These are phyloP conservation scores for Agrochola macilenta DNA, from an alignment of 2,888 invertebrate genomes.

Conservation along the genomic window DNA sequence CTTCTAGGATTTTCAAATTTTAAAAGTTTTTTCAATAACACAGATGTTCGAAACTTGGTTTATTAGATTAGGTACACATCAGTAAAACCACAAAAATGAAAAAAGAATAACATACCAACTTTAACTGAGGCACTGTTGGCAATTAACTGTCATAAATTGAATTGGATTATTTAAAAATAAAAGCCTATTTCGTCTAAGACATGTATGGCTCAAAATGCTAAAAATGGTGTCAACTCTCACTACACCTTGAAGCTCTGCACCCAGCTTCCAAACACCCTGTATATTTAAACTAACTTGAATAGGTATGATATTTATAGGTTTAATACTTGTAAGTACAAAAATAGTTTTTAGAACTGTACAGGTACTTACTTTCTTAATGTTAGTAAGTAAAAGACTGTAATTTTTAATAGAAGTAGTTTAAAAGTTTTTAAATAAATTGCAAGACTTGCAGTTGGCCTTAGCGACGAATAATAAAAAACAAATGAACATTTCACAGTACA, in stretches of 20 bases:
- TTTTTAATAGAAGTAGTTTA: constrained; percentile 15
- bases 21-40: neutral
- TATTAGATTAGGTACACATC: neutral
- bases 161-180: neutral
- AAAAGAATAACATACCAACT: neutral
- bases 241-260: too few species aligned
- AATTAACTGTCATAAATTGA: neutral
- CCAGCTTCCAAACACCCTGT: too few species aligned
- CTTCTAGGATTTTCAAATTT: too few species aligned
- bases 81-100: neutral
- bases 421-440: constrained; percentile 20
- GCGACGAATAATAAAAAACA: constrained; percentile 1
- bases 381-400: neutral
- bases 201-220: neutral
- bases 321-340: neutral
- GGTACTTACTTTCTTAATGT: neutral
- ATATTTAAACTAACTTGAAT: neutral
- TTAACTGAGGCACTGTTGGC: neutral
- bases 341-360: constrained; percentile 3
- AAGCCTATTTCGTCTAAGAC: neutral
- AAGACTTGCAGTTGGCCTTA: too few species aligned
- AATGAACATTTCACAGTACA: constrained; percentile 17
- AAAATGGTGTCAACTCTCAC: neutral
- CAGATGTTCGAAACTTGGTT: neutral
- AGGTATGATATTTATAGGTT: neutral